These are phyloP conservation scores for Helicoverpa zea DNA, from an alignment of 1,140 invertebrate species.

Conservation along the genomic window DNA sequence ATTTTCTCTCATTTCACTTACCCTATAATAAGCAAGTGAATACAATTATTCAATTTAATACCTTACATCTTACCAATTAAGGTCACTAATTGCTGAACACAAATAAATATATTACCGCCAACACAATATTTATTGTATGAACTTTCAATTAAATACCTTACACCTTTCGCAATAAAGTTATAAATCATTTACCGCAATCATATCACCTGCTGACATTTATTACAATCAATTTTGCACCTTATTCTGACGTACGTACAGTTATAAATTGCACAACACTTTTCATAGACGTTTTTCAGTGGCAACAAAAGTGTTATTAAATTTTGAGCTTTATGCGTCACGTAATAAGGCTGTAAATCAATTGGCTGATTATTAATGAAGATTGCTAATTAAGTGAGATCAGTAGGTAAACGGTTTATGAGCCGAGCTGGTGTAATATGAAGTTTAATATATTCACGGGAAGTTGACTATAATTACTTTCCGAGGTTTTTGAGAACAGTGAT, in stretches of 20 bases:
- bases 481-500: no score
- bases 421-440: no score
- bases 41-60: neutral
- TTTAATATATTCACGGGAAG: no score
- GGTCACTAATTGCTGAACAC: conserved; percentile 2
- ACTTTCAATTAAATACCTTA: conserved; percentile 1
- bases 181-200: neutral
- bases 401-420: neutral
- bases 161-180: neutral
- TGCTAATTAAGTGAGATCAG: conserved; percentile 9
- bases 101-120: neutral
- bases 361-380: neutral
- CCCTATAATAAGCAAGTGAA: neutral
- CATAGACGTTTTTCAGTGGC: neutral
- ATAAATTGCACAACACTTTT: neutral
- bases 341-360: conserved; percentile 24
- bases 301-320: neutral
- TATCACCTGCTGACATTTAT: neutral
- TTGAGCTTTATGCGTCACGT: neutral
- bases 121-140: neutral
- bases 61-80: neutral
- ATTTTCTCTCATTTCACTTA: neutral
- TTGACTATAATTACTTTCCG: no score
- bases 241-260: neutral
- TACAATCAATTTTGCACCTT: neutral